Conservation (phyloP, 2,113 vertebrate genomes). For the Oceanodroma tethys region DNA sequence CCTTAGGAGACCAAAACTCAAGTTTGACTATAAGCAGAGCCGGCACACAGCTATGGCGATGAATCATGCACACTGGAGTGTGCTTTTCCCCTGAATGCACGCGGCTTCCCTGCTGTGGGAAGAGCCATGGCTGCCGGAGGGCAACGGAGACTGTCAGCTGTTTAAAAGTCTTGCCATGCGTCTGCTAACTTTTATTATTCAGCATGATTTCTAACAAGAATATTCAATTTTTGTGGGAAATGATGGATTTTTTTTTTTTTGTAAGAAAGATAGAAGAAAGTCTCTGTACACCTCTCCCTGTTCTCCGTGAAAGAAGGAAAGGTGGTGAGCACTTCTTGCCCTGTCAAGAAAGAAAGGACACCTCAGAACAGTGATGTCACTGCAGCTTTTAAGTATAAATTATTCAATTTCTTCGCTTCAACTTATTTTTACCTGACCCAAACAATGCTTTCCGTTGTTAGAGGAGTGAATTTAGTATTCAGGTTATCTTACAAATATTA, state of each 20-base stretch:
- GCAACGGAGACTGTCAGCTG: neutral
- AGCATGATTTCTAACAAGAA: neutral
- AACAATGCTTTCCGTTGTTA: neutral
- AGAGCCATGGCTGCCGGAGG: neutral
- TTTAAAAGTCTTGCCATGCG: neutral
- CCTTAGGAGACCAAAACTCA: neutral
- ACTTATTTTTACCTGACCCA: neutral
- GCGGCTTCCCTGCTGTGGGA: neutral
- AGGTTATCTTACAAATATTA: neutral
- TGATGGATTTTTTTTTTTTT: neutral
- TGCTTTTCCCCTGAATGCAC: neutral
- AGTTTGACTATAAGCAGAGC: neutral
- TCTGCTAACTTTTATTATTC: neutral
- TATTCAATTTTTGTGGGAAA: neutral
- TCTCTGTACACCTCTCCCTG: neutral
- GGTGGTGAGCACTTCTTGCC: neutral
- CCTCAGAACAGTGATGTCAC: neutral
- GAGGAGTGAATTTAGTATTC: neutral
- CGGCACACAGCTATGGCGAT: rapidly evolving
- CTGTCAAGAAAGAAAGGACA: neutral
- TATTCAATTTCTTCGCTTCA: neutral
- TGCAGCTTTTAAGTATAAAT: neutral
- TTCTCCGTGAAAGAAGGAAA: neutral
- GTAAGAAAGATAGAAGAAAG: neutral
- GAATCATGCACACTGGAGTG: rapidly evolving